A percentile compares a stretch with the other conserved stretches of the same genome.
Evolutionary conservation across 1,140 invertebrate species (phyloP).

Genomic region (Hycleus cichorii): DNA sequence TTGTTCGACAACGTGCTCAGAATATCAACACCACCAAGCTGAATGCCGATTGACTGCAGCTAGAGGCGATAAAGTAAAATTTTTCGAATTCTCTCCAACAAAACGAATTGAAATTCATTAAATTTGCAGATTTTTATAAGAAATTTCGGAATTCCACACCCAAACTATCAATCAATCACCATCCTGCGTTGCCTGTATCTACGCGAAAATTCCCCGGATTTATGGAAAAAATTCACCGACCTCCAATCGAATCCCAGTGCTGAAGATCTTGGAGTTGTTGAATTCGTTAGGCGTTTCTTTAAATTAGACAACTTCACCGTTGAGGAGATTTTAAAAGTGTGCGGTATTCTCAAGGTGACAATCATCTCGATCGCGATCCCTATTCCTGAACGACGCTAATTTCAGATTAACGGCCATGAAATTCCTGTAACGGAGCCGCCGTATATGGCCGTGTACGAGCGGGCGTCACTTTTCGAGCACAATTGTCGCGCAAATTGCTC

Average conservation of each 20-base stretch:
- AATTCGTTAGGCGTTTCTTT: constrained; percentile 58
- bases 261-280: constrained; percentile 50
- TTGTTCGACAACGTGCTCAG: constrained; percentile 49
- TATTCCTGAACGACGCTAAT: too few species aligned
- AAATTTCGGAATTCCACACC: constrained; percentile 53
- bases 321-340: constrained; percentile 60
- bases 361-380: too few species aligned
- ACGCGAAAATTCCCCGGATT: constrained; percentile 45
- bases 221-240: constrained; percentile 49
- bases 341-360: constrained; percentile 60
- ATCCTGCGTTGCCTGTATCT: constrained; percentile 56
- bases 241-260: constrained; percentile 53
- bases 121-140: constrained; percentile 51
- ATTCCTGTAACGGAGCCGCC: constrained; percentile 59
- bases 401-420: constrained; percentile 58
- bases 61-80: constrained; percentile 46
- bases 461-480: constrained; percentile 64
- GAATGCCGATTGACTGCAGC: constrained; percentile 56
- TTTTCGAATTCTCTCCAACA: constrained; percentile 8
- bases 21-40: constrained; percentile 48
- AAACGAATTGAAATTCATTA: too few species aligned
- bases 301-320: constrained; percentile 51
- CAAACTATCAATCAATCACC: constrained; percentile 60
- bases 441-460: constrained; percentile 59
- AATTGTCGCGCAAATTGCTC: constrained; percentile 64